These are phyloP conservation scores for Phortica magna DNA, from an alignment of 2,888 invertebrate genomes.

Conservation along the genomic window DNA sequence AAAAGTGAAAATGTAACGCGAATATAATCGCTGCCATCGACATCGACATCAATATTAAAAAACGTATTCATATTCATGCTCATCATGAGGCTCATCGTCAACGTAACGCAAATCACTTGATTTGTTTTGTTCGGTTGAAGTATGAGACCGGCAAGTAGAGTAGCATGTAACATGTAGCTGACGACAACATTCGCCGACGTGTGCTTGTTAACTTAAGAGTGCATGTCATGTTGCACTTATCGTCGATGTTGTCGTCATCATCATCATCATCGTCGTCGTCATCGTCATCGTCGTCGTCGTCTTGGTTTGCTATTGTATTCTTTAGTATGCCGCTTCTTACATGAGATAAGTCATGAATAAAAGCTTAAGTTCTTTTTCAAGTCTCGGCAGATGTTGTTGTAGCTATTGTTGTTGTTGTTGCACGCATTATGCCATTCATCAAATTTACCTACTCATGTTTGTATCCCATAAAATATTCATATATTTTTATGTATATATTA, in stretches of 20 bases:
- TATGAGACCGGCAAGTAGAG: not conserved
- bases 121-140: not conserved
- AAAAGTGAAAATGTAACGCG: not conserved
- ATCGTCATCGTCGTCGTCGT: not conserved
- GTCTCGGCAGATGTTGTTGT: not conserved
- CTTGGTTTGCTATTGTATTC: slow-evolving; percentile 18
- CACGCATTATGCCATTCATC: not conserved
- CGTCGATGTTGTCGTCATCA: not conserved
- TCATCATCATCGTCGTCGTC: not conserved
- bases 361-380: slow-evolving; percentile 19
- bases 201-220: not conserved
- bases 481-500: not conserved
- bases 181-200: not conserved
- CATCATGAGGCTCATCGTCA: not conserved
- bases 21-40: not conserved
- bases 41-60: slow-evolving; percentile 1
- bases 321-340: slow-evolving; percentile 16
- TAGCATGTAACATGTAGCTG: not conserved
- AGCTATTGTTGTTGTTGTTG: not conserved
- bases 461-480: slow-evolving; percentile 3
- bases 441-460: slow-evolving; percentile 1
- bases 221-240: slow-evolving; percentile 19
- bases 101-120: not conserved
- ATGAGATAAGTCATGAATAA: slow-evolving; percentile 27
- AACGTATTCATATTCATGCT: not conserved